Evolutionary conservation across 2,797 vertebrate species (phyloP).

Genomic region (Numenius phaeopus): DNA sequence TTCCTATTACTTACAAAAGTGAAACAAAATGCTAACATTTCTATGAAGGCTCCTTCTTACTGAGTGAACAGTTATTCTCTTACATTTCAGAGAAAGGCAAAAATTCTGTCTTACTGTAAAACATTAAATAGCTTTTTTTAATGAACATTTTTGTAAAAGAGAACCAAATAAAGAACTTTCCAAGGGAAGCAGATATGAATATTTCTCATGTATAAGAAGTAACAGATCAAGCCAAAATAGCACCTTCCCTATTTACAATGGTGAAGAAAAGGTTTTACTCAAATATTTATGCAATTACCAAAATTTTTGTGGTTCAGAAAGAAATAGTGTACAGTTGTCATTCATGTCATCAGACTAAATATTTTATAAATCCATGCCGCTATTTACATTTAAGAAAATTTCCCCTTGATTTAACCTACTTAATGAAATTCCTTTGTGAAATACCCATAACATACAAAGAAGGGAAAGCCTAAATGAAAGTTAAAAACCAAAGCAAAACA

Average conservation of each 20-base stretch:
- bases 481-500: not conserved
- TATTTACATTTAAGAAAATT: not conserved
- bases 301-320: not conserved
- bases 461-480: not conserved
- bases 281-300: not conserved
- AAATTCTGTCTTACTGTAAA: not conserved
- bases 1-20: not conserved
- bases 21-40: not conserved
- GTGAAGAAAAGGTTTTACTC: not conserved
- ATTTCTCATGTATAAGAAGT: not conserved
- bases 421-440: not conserved
- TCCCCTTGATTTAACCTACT: not conserved
- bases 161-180: not conserved
- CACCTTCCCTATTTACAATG: not conserved
- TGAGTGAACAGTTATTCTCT: not conserved
- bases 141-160: not conserved
- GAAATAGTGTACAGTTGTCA: not conserved
- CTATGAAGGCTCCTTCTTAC: not conserved
- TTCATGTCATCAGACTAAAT: not conserved
- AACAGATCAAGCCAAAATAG: not conserved
- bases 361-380: not conserved
- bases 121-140: not conserved
- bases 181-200: not conserved
- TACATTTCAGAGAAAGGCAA: not conserved
- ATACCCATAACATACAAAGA: not conserved